A percentile compares a stretch with the other conserved stretches of the same genome.
phyloP scores from a whole-genome alignment of 2,888 invertebrate genomes.

The Tuberolachnus salignus region DNA sequence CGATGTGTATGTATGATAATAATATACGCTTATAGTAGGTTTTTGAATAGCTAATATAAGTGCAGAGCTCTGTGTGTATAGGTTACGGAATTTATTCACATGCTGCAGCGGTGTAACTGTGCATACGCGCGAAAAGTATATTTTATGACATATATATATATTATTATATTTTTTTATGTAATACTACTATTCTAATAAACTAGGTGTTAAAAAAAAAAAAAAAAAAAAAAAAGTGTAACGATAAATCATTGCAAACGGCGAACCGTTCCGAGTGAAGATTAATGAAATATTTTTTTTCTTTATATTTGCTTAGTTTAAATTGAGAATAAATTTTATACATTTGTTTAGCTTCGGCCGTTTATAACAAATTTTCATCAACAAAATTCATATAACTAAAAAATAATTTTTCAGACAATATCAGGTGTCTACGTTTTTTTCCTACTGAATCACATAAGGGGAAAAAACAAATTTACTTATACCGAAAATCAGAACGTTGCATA shows the following conservation, averaged over 20 bases:
- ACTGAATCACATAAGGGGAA: too few relatives aligned
- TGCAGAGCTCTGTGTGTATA: background rate
- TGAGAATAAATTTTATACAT: too few relatives aligned
- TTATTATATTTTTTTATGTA: background rate
- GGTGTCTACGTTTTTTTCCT: too few relatives aligned
- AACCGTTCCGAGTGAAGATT: too few relatives aligned
- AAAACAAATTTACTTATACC: too few relatives aligned
- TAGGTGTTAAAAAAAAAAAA: conserved; percentile 5
- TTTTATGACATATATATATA: background rate
- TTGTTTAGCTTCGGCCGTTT: too few relatives aligned
- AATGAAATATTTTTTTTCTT: too few relatives aligned
- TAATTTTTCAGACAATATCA: too few relatives aligned
- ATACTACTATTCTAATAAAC: background rate
- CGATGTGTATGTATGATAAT: background rate
- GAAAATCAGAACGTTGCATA: too few relatives aligned
- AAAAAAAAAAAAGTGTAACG: background rate
- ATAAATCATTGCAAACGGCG: background rate
- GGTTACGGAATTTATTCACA: background rate
- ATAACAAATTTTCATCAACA: too few relatives aligned
- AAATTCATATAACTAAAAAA: too few relatives aligned
- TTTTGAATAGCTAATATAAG: conserved; percentile 27
- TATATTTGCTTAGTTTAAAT: too few relatives aligned
- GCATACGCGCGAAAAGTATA: background rate
- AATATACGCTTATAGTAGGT: background rate
- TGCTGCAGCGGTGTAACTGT: background rate